These are phyloP conservation scores for Octomys mimax DNA, from an alignment of 2,797 vertebrate genomes.

Conservation along the genomic window DNA sequence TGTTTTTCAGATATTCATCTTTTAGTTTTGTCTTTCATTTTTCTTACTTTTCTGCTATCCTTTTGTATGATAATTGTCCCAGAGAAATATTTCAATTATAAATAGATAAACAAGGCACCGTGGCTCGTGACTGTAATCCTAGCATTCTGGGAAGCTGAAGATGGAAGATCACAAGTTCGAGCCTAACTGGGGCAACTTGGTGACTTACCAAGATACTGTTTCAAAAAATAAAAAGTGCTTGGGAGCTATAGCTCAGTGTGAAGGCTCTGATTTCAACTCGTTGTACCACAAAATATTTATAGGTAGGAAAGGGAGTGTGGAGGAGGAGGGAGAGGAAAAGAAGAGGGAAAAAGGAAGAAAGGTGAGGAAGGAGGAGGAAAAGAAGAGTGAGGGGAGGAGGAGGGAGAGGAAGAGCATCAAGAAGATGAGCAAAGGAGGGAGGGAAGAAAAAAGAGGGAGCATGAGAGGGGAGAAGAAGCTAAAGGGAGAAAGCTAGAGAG, in stretches of 20 bases:
- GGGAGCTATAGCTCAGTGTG: not conserved
- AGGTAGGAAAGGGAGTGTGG: not conserved
- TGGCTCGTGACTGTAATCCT: not conserved
- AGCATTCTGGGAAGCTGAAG: not conserved
- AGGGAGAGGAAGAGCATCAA: too few species aligned
- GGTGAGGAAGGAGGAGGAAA: not conserved
- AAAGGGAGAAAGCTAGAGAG: too few species aligned
- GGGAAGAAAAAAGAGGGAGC: too few species aligned
- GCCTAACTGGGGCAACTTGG: not conserved
- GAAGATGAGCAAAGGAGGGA: not conserved
- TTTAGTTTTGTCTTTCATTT: not conserved
- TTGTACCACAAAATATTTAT: not conserved
- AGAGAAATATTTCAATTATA: not conserved
- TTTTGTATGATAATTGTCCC: not conserved
- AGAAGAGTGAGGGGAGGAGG: not conserved
- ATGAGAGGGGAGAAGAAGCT: too few species aligned
- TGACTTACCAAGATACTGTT: not conserved
- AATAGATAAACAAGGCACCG: not conserved
- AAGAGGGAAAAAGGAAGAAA: not conserved
- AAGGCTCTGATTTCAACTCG: not conserved
- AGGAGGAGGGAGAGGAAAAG: not conserved
- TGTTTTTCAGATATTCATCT: not conserved
- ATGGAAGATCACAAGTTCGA: not conserved
- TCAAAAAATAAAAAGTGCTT: not conserved
- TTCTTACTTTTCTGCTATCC: not conserved